These are phyloP conservation scores for Alligator mississippiensis DNA, from an alignment of 2,113 vertebrate species.

Conservation along the genomic window DNA sequence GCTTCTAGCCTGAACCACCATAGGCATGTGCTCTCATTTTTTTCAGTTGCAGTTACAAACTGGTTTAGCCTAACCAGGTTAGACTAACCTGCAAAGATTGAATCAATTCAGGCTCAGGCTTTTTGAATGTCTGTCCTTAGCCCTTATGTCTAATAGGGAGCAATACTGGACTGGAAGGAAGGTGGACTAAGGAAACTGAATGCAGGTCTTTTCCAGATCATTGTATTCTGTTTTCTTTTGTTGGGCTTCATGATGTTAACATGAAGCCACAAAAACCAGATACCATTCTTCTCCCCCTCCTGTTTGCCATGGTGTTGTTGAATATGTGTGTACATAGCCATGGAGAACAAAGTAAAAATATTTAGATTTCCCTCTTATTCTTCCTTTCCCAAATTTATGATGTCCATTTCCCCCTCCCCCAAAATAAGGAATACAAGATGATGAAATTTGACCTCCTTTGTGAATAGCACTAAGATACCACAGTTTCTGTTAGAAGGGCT, in stretches of 20 bases:
- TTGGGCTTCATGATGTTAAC: not conserved
- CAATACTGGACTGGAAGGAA: not conserved
- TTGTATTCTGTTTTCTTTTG: not conserved
- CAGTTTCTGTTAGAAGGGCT: not conserved
- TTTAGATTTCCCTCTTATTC: not conserved
- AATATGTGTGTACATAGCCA: not conserved
- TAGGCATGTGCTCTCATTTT: too few relatives aligned
- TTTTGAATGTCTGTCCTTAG: too few relatives aligned
- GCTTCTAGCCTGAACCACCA: too few relatives aligned
- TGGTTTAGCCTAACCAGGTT: too few relatives aligned
- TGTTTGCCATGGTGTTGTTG: not conserved
- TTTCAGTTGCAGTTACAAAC: too few relatives aligned
- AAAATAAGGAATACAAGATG: not conserved
- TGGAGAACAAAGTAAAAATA: constrained; percentile 32
- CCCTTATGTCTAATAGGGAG: not conserved
- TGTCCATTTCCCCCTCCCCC: not conserved
- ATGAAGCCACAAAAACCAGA: not conserved
- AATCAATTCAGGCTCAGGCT: too few relatives aligned
- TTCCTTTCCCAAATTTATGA: not conserved
- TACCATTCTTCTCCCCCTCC: not conserved
- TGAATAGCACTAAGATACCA: not conserved
- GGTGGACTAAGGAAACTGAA: not conserved
- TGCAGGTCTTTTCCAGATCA: not conserved
- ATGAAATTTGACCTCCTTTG: not conserved
- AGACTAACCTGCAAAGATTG: too few relatives aligned